These are phyloP conservation scores for Rugalucina vietnamica DNA, from an alignment of 2,888 invertebrate genomes.

Conservation along the genomic window DNA sequence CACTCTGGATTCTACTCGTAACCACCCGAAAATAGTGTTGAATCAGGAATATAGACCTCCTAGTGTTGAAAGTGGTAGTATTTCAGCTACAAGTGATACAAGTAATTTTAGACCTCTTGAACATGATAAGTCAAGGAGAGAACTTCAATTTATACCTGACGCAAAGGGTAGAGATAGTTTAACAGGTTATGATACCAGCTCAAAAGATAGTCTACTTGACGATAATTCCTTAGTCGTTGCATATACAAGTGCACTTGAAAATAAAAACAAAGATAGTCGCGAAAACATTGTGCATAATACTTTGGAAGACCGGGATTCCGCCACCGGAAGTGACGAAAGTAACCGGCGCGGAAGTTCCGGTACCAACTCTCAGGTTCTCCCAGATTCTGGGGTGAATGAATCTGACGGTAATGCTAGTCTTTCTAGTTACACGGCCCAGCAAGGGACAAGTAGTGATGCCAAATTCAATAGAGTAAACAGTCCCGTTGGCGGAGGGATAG, in stretches of 20 bases:
- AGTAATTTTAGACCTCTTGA: slow-evolving; percentile 47
- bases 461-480: background rate
- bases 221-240: background rate
- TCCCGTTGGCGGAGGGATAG: background rate
- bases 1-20: slow-evolving; percentile 45
- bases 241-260: background rate
- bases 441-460: background rate
- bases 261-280: background rate
- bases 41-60: slow-evolving; percentile 27
- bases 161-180: background rate
- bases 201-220: slow-evolving; percentile 43
- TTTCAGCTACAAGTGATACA: slow-evolving; percentile 50
- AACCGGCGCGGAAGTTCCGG: background rate
- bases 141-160: slow-evolving; percentile 49
- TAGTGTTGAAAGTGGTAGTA: slow-evolving; percentile 50
- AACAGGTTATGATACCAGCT: slow-evolving; percentile 17
- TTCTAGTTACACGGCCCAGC: background rate
- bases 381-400: background rate
- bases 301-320: slow-evolving; percentile 38
- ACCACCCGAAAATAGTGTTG: slow-evolving; percentile 40
- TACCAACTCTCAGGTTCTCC: background rate
- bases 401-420: background rate
- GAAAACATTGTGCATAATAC: background rate
- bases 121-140: slow-evolving; percentile 51
- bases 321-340: slow-evolving; percentile 42